A percentile compares a stretch with the other conserved stretches of the same genome.
Conservation (phyloP, 1,140 invertebrate species). For the Sycophaga agraensis region DNA sequence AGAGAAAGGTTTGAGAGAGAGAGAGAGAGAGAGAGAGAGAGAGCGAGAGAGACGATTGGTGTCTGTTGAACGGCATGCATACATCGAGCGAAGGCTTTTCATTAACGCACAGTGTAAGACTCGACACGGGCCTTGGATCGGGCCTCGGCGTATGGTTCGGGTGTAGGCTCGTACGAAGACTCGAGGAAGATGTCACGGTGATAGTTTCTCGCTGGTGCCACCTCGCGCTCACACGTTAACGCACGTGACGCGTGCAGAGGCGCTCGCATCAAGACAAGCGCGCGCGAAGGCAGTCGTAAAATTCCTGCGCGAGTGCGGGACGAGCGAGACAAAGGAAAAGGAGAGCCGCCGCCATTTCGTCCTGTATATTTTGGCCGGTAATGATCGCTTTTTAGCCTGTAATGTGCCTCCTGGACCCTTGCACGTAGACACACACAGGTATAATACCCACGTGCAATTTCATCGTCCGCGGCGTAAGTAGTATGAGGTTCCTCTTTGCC, state of each 20-base stretch:
- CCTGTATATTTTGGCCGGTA: conserved; percentile 14
- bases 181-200: too few species aligned
- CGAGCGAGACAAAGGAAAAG: neutral
- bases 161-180: too few species aligned
- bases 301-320: neutral
- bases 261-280: too few species aligned
- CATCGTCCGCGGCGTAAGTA: conserved; percentile 3
- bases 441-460: conserved; percentile 9
- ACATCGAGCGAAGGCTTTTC: too few species aligned
- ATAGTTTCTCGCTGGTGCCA: neutral
- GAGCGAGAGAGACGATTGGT: too few species aligned
- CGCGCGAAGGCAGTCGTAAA: conserved; percentile 11
- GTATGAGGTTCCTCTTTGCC: conserved; percentile 9
- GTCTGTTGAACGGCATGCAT: too few species aligned
- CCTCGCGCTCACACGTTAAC: neutral
- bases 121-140: too few species aligned
- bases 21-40: too few species aligned
- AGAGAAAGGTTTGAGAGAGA: too few species aligned
- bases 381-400: conserved; percentile 12
- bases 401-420: neutral
- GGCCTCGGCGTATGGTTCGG: too few species aligned
- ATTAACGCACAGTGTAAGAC: too few species aligned
- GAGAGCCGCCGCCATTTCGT: neutral
- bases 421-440: neutral
- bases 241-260: neutral